These are phyloP conservation scores for Phataginus tricuspis DNA, from an alignment of 2,797 vertebrate genomes.

Conservation along the genomic window DNA sequence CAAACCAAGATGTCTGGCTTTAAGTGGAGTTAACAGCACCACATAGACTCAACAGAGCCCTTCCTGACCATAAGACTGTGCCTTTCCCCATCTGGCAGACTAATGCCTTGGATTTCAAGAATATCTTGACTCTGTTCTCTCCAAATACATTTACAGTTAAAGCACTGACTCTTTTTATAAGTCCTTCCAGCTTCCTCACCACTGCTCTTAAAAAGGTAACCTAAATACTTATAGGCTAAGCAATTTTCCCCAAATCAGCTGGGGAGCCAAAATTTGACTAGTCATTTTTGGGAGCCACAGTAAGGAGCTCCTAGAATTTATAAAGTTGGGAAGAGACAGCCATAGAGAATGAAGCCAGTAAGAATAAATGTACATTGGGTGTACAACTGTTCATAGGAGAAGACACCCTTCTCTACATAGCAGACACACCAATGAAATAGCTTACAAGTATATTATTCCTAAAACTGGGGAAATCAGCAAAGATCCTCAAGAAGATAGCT, in stretches of 20 bases:
- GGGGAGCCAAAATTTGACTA: background rate
- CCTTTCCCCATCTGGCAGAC: conserved; percentile 56
- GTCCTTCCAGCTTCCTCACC: conserved; percentile 45
- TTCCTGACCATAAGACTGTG: background rate
- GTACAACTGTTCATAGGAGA: too few species aligned
- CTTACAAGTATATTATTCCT: background rate
- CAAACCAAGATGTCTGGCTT: conserved; percentile 50
- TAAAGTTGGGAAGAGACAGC: background rate
- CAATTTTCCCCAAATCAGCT: background rate
- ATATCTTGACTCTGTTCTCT: conserved; percentile 33
- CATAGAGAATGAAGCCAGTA: background rate
- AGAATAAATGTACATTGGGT: background rate
- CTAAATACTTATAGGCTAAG: background rate
- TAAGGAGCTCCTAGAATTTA: background rate
- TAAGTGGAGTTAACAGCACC: conserved; percentile 49
- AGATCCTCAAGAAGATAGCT: background rate
- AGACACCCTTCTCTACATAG: background rate
- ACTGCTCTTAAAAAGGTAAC: conserved; percentile 37
- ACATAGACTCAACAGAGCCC: background rate
- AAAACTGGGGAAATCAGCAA: background rate
- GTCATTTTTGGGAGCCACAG: background rate
- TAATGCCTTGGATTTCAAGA: conserved; percentile 44
- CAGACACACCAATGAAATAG: background rate
- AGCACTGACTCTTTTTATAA: conserved; percentile 31
- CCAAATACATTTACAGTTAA: conserved; percentile 31